Percentiles rank a stretch among this genome's conserved stretches.
Evolutionary conservation across 2,113 vertebrate species (phyloP).

Genomic region (Ifrita kowaldi): DNA sequence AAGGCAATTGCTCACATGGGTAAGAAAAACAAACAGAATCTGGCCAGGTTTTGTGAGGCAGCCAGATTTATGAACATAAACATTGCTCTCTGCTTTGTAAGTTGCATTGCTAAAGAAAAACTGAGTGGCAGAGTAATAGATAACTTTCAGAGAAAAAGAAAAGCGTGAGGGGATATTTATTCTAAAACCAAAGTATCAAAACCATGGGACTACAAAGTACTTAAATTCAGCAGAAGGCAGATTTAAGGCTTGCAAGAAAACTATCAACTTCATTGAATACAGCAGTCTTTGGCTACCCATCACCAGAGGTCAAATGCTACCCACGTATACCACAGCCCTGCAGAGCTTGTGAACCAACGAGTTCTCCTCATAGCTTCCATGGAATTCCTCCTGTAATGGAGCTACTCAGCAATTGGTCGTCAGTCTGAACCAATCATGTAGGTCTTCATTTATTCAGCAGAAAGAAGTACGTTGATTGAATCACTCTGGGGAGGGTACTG

Average conservation of each 20-base stretch:
- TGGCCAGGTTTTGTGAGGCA: background rate
- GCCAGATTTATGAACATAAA: background rate
- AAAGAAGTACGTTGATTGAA: background rate
- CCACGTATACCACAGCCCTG: background rate
- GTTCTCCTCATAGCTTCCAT: background rate
- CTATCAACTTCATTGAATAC: fast-evolving
- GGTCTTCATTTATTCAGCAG: background rate
- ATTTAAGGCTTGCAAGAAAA: background rate
- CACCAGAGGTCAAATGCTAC: background rate
- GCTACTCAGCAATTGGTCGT: background rate
- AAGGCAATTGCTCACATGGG: background rate
- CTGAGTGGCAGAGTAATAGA: background rate
- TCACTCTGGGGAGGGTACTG: background rate
- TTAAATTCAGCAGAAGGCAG: background rate
- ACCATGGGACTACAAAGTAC: background rate
- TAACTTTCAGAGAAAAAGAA: background rate
- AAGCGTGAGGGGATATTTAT: background rate
- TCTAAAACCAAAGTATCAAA: background rate
- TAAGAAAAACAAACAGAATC: background rate
- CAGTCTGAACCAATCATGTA: fast-evolving
- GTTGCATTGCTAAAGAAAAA: background rate
- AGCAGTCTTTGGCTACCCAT: background rate
- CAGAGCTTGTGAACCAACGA: fast-evolving
- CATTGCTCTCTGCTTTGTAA: background rate
- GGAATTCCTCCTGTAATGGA: background rate